Evolutionary conservation across 53 echinoderm and acorn worm species (phyloP).

Genomic region (Astropecten irregularis): DNA sequence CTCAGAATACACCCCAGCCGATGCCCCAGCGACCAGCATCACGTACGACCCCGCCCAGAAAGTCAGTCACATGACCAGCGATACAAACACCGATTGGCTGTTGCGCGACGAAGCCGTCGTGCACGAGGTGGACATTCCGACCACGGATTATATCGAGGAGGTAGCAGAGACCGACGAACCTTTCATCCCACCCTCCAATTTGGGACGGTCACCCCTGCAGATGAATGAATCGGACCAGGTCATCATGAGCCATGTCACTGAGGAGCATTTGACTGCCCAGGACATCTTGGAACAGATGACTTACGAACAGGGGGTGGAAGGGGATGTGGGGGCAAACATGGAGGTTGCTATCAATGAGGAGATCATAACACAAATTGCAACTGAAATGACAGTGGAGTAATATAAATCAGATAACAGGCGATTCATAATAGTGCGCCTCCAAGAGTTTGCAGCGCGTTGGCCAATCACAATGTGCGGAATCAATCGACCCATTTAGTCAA

Average conservation of each 20-base stretch:
- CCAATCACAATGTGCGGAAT: too few relatives aligned
- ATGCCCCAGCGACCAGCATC: not conserved
- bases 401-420: too few relatives aligned
- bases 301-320: constrained; percentile 51
- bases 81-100: constrained; percentile 31
- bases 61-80: constrained; percentile 45
- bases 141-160: constrained; percentile 4
- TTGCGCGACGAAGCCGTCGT: constrained; percentile 30
- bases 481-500: too few relatives aligned
- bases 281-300: constrained; percentile 61
- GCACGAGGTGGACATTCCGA: constrained; percentile 50
- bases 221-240: constrained; percentile 19
- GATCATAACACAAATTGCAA: constrained; percentile 52
- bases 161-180: constrained; percentile 27
- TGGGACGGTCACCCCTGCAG: not conserved
- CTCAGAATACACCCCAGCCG: not conserved
- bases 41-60: not conserved
- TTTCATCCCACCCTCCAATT: constrained; percentile 19
- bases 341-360: constrained; percentile 52
- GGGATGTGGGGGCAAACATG: constrained; percentile 51
- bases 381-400: constrained; percentile 39
- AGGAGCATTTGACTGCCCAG: constrained; percentile 45
- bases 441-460: too few relatives aligned
- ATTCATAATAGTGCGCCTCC: too few relatives aligned
- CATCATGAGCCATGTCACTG: constrained; percentile 10